Conservation (phyloP, 2,797 vertebrate genomes). For the Parauchenoglanis punctatus region DNA sequence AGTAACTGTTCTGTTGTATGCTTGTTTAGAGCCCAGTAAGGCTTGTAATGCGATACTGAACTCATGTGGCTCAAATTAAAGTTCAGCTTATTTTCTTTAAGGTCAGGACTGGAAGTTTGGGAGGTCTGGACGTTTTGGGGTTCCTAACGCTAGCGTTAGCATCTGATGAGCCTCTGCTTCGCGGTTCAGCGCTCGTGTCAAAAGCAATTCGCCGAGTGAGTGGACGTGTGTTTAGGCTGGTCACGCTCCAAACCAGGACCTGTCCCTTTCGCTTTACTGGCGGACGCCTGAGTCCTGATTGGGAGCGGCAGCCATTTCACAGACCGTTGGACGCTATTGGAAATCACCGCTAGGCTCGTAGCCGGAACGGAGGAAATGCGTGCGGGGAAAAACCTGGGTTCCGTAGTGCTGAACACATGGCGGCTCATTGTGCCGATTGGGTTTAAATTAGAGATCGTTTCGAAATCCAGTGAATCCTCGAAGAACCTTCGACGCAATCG, state of each 20-base stretch:
- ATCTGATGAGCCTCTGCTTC: conserved; percentile 53
- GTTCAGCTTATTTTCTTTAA: conserved; percentile 29
- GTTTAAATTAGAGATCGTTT: background rate
- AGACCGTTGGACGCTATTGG: conserved; percentile 48
- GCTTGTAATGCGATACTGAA: conserved; percentile 48
- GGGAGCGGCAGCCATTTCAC: conserved; percentile 56
- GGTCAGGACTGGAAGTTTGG: conserved; percentile 35
- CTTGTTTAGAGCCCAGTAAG: background rate
- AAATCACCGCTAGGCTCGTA: conserved; percentile 44
- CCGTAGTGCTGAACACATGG: background rate
- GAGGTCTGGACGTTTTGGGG: conserved; percentile 34
- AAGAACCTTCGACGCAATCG: background rate
- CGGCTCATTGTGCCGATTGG: too few species aligned
- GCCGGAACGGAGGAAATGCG: conserved; percentile 41
- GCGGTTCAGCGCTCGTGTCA: conserved; percentile 56
- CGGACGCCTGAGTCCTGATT: conserved; percentile 53
- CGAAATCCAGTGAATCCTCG: too few species aligned
- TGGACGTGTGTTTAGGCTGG: conserved; percentile 51
- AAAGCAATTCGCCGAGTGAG: conserved; percentile 47
- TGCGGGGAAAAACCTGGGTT: conserved; percentile 13
- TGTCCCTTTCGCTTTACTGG: conserved; percentile 52
- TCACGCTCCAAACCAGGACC: conserved; percentile 48
- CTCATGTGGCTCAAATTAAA: conserved; percentile 48
- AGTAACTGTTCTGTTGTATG: background rate
- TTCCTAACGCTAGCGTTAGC: conserved; percentile 49